Percentiles rank a stretch among this genome's conserved stretches.
Conservation (phyloP, 2,888 invertebrate genomes). For the Lymantria monacha region DNA sequence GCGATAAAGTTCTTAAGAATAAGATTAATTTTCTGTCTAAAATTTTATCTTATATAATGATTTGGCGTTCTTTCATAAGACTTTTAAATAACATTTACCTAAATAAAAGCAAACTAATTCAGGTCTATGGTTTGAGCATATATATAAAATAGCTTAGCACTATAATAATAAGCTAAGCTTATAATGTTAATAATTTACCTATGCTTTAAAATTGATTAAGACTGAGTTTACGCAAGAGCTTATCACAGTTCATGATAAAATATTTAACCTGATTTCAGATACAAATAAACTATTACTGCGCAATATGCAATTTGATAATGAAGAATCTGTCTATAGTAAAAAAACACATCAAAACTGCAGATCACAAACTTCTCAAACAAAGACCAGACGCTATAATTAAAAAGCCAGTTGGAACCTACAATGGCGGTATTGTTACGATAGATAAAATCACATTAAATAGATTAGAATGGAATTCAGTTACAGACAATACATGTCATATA, state of each 20-base stretch:
- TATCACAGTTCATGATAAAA: too few species aligned
- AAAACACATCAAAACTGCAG: conserved; percentile 38
- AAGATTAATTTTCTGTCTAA: too few species aligned
- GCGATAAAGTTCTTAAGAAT: too few species aligned
- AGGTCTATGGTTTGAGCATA: too few species aligned
- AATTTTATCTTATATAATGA: too few species aligned
- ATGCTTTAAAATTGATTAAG: too few species aligned
- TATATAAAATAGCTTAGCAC: too few species aligned
- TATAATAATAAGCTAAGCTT: too few species aligned
- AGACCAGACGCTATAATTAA: conserved; percentile 20
- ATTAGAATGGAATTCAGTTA: conserved; percentile 52
- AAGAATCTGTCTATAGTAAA: conserved; percentile 21
- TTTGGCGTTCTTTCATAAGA: too few species aligned
- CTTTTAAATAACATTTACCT: not conserved
- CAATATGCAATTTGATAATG: conserved; percentile 45
- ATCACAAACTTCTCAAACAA: conserved; percentile 40
- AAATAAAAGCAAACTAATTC: too few species aligned
- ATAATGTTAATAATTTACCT: too few species aligned
- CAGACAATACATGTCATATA: conserved; percentile 41
- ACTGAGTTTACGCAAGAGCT: too few species aligned
- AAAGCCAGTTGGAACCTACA: conserved; percentile 23
- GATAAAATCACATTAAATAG: conserved; percentile 35
- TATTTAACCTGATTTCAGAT: conserved; percentile 40
- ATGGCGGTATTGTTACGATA: conserved; percentile 33
- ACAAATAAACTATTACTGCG: conserved; percentile 48